A percentile compares a stretch with the other conserved stretches of the same genome.
Evolutionary conservation across 2,888 invertebrate species (phyloP).

Genomic region (Meiosimyza decipiens): DNA sequence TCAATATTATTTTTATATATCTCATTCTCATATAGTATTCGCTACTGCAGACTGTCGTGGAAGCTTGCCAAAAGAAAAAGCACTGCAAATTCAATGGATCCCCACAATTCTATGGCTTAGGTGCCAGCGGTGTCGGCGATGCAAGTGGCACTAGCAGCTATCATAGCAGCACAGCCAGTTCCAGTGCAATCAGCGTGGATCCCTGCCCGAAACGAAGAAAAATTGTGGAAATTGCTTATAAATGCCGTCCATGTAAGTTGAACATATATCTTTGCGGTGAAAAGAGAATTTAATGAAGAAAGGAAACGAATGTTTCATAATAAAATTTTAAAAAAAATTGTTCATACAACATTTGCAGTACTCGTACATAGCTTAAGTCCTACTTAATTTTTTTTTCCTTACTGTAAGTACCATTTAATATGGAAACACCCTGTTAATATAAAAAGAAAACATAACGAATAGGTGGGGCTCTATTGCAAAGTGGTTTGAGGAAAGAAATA

Average conservation of each 20-base stretch:
- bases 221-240: constrained; percentile 95
- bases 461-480: too few relatives aligned
- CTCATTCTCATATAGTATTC: constrained; percentile 74
- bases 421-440: too few relatives aligned
- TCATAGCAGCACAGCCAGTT: constrained; percentile 62
- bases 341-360: neutral
- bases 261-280: constrained; percentile 9
- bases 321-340: neutral
- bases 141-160: constrained; percentile 62
- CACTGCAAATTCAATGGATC: constrained; percentile 92
- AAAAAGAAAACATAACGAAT: too few relatives aligned
- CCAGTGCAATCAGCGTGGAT: constrained; percentile 67
- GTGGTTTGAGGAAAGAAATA: too few relatives aligned
- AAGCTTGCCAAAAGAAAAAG: constrained; percentile 92
- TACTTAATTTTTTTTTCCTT: too few relatives aligned
- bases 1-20: constrained; percentile 39
- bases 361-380: too few relatives aligned
- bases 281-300: neutral
- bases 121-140: constrained; percentile 64
- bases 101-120: constrained; percentile 86
- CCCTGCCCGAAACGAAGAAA: constrained; percentile 93
- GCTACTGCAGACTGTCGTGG: constrained; percentile 93
- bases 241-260: constrained; percentile 95
- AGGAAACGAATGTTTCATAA: too few relatives aligned
- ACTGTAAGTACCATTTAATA: too few relatives aligned